Evolutionary conservation across 92 coral and sea anemone genomes (phyloP).

Genomic region (Parazoanthus swiftii): DNA sequence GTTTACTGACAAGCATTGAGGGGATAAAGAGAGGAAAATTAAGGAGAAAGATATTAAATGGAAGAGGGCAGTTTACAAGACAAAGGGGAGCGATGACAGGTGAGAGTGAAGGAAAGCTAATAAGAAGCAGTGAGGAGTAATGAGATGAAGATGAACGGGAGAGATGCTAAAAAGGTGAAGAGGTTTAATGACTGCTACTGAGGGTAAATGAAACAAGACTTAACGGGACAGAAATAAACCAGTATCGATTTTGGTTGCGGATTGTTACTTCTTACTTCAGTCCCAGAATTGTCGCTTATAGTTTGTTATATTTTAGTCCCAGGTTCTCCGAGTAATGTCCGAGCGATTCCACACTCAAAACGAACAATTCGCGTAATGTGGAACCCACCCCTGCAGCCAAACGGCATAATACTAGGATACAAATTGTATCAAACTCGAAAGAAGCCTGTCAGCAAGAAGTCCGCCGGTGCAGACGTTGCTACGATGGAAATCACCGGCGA

Average conservation of each 20-base stretch:
- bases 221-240: too few species aligned
- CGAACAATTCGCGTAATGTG: constrained; percentile 81
- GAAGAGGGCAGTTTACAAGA: neutral
- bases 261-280: too few species aligned
- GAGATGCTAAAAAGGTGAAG: neutral
- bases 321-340: constrained; percentile 83
- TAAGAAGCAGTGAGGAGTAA: neutral
- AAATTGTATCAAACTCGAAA: constrained; percentile 65
- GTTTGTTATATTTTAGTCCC: constrained; percentile 62
- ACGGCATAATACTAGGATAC: constrained; percentile 82
- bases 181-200: neutral
- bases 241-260: too few species aligned
- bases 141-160: neutral
- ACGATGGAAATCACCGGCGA: constrained; percentile 47
- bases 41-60: neutral
- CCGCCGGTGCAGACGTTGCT: constrained; percentile 40
- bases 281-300: neutral
- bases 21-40: neutral
- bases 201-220: neutral
- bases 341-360: constrained; percentile 81
- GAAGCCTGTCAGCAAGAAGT: constrained; percentile 43
- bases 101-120: neutral
- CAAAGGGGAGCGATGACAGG: neutral
- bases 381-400: constrained; percentile 86
- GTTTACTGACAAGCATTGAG: neutral